Conservation (phyloP, 2,888 invertebrate species). For the Acanthosepion lycidas region DNA sequence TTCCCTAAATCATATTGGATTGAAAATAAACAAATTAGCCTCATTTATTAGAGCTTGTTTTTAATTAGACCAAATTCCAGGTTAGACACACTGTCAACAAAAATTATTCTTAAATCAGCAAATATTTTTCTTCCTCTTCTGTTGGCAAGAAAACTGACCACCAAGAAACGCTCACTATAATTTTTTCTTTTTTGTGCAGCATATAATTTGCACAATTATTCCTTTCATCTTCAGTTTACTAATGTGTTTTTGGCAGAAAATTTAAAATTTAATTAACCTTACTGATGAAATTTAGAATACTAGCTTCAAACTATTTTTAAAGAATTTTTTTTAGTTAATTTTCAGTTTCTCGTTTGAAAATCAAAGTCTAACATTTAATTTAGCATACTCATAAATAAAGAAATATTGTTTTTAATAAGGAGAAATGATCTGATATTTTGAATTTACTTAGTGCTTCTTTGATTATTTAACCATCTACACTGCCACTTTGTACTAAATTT, state of each 20-base stretch:
- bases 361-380: background rate
- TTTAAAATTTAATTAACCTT: background rate
- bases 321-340: background rate
- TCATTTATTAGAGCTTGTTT: background rate
- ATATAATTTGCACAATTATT: background rate
- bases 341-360: background rate
- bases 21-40: constrained; percentile 24
- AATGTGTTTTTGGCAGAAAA: background rate
- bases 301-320: background rate
- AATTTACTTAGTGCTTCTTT: background rate
- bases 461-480: background rate
- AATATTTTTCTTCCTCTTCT: background rate
- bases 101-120: background rate
- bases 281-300: background rate
- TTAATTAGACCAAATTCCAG: constrained; percentile 22
- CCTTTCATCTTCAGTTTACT: background rate
- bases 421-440: background rate
- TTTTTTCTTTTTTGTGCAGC: background rate
- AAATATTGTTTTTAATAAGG: background rate
- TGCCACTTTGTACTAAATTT: background rate
- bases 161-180: background rate
- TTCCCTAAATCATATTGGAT: background rate
- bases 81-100: background rate
- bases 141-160: background rate
- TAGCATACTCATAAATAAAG: background rate